These are phyloP conservation scores for Cossypha heuglini DNA, from an alignment of 2,797 vertebrate genomes.

Conservation along the genomic window DNA sequence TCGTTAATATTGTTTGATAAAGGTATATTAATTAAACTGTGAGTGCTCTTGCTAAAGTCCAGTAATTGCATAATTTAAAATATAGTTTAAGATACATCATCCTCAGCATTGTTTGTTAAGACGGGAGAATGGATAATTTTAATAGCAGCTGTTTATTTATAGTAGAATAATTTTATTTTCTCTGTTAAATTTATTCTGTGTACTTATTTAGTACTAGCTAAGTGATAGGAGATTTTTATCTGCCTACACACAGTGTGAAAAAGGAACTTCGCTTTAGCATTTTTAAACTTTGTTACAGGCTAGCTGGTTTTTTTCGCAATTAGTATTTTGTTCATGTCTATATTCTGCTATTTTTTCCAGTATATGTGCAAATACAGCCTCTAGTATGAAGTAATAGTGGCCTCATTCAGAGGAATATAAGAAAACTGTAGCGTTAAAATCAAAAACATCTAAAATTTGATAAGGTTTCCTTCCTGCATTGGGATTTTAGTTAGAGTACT, in stretches of 20 bases:
- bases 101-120: background rate
- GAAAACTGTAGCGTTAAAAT: background rate
- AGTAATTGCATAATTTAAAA: background rate
- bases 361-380: background rate
- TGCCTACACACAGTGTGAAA: background rate
- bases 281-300: background rate
- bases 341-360: background rate
- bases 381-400: background rate
- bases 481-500: background rate
- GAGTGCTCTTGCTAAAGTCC: background rate
- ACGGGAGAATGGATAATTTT: background rate
- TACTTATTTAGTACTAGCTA: background rate
- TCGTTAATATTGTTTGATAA: background rate
- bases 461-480: background rate
- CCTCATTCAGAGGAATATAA: background rate
- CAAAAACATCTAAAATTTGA: background rate
- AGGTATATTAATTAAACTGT: background rate
- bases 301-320: background rate
- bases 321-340: background rate
- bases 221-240: background rate
- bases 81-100: background rate
- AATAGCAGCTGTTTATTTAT: background rate
- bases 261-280: background rate
- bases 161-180: background rate
- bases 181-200: background rate